Base-by-base conservation (phyloP, 1,140 invertebrate species). In the Trichoplusia ni region DNA sequence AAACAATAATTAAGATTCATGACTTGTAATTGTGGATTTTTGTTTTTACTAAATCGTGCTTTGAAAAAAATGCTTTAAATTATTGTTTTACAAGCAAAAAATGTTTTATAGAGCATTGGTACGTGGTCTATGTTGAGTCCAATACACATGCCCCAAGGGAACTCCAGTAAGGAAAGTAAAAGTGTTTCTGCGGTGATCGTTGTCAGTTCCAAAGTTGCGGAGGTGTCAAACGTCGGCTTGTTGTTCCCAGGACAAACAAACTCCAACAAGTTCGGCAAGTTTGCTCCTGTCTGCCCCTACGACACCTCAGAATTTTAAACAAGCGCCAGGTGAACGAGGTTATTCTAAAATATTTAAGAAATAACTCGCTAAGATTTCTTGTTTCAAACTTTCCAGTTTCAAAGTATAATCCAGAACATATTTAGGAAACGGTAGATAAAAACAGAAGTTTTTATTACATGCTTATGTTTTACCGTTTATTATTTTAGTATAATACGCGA, bases 251-350 rank as follows among this genome's bases (percentile, higher is more conserved):
- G 71, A 69, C 65, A 69, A 61, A 33, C 65, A 59, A 71, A 71
- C 67, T 68, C 68, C 59, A 59, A 62, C 65, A 76, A 75, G 47
- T 78, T 75, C 33, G 44, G 53, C 70, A 81, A 81, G 60, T 81
- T 75, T 67, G 62, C 69, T 71, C 56, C 63, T 71, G 73, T 75
- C 65, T 54, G 60, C 49, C 60, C 65, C 62, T 49, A 53, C 67
- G 69, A 75, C 75, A 79, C 74, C 76, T 75, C 73, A 65, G 81
- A 82, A 83, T 83, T 82, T 83, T 83, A 84, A 86, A 71, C 77
- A 82, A 79, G 59, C 69, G 71, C 65, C 74, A 79, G 77, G 70
- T 79, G 75, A 81, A 79, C 60, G 74, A 75, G 74, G 73, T 80
- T 78, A 74, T 76, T 77, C 63, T 40, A 69, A 77, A 77, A 80